phyloP scores from a whole-genome alignment of 2,113 vertebrate genomes.

The Phylloscopus trochiloides region DNA sequence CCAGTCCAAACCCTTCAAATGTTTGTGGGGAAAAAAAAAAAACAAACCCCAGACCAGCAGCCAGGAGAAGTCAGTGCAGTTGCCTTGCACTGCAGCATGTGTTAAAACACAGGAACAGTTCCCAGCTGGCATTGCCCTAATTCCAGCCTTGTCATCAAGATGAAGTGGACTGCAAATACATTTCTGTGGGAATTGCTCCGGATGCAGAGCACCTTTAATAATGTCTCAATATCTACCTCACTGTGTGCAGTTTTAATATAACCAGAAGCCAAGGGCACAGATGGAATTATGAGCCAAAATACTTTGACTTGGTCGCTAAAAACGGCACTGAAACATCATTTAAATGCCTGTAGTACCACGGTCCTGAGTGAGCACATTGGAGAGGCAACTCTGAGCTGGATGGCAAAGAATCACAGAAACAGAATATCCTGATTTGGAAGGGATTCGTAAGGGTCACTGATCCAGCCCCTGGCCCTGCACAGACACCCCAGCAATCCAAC shows the following conservation, averaged over 20 bases:
- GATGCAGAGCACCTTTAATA: background rate
- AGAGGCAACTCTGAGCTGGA: background rate
- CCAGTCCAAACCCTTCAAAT: background rate
- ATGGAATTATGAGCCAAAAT: background rate
- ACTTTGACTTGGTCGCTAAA: background rate
- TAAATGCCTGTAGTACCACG: background rate
- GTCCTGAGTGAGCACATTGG: background rate
- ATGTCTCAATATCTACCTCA: background rate
- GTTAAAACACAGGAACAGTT: background rate
- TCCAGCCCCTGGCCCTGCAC: background rate
- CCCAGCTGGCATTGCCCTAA: background rate
- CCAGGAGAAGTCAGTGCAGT: background rate
- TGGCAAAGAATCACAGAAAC: background rate
- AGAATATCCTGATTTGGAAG: background rate
- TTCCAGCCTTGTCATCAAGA: background rate
- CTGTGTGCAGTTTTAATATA: background rate
- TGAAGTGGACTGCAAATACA: background rate
- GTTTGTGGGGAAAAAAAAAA: background rate
- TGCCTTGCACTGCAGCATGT: rapidly evolving
- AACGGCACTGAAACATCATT: background rate
- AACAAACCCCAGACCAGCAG: background rate
- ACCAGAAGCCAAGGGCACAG: background rate
- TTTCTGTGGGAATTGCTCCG: background rate
- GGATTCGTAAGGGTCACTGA: background rate
- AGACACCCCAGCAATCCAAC: background rate